Percentiles rank a stretch among this genome's conserved stretches.
Conservation (phyloP, 2,888 invertebrate species). For the Anthophora plumipes region DNA sequence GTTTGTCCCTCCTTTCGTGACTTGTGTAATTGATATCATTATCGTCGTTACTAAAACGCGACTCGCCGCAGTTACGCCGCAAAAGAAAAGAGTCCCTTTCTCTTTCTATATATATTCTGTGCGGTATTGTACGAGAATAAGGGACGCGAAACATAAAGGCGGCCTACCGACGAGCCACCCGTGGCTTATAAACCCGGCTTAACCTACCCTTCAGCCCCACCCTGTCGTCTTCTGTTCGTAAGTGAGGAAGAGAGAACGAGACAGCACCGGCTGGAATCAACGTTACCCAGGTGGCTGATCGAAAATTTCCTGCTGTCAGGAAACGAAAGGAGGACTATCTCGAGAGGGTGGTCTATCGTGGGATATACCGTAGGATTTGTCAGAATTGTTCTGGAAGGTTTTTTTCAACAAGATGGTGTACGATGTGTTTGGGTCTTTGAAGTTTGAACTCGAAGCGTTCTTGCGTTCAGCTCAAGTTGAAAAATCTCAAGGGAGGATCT, state of each 20-base stretch:
- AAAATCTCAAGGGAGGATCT: neutral
- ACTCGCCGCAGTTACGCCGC: conserved; percentile 27
- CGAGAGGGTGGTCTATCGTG: neutral
- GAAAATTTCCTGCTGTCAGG: conserved; percentile 26
- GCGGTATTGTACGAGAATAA: conserved; percentile 57
- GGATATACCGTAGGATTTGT: neutral
- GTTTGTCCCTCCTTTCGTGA: conserved; percentile 2
- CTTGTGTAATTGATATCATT: conserved; percentile 49
- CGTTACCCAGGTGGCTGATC: conserved; percentile 50
- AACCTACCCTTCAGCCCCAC: conserved; percentile 58
- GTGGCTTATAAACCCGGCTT: conserved; percentile 75
- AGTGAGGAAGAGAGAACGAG: neutral
- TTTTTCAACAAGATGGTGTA: neutral
- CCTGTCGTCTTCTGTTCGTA: conserved; percentile 13
- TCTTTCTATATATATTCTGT: neutral
- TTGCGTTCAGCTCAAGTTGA: neutral
- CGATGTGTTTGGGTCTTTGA: neutral
- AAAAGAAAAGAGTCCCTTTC: conserved; percentile 12
- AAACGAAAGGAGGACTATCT: conserved; percentile 1
- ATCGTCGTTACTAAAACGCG: conserved; percentile 48
- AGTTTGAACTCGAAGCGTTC: neutral
- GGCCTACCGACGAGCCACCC: conserved; percentile 68
- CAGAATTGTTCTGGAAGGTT: neutral
- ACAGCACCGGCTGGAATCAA: conserved; percentile 28
- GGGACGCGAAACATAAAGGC: conserved; percentile 71